Evolutionary conservation across 2,797 vertebrate species (phyloP).

Genomic region (Paratrypauchen microcephalus): DNA sequence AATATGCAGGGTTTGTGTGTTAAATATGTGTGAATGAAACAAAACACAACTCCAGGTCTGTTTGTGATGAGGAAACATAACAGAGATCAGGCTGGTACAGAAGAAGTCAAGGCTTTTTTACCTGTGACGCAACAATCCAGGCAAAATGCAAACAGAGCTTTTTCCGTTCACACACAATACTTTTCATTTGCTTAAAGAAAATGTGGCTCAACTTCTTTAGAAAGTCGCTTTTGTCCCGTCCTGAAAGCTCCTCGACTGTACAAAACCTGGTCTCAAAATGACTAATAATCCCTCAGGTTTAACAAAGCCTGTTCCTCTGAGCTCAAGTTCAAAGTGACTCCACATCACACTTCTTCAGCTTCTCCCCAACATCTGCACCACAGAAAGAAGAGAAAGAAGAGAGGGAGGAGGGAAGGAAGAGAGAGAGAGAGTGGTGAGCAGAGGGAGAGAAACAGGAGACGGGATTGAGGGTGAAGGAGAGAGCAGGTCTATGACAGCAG

Average conservation of each 20-base stretch:
- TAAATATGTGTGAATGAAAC: too few relatives aligned
- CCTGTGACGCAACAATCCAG: too few relatives aligned
- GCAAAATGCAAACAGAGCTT: too few relatives aligned
- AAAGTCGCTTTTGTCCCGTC: not conserved
- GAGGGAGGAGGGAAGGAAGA: not conserved
- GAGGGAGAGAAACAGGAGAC: not conserved
- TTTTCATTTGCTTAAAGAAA: too few relatives aligned
- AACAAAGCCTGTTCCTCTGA: not conserved
- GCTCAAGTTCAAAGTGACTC: conserved; percentile 1
- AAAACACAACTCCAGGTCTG: too few relatives aligned
- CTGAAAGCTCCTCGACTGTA: not conserved
- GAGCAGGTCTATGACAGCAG: too few relatives aligned
- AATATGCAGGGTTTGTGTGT: too few relatives aligned
- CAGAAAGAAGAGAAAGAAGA: not conserved
- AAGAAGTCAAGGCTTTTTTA: too few relatives aligned
- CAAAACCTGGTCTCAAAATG: not conserved
- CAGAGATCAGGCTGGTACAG: too few relatives aligned
- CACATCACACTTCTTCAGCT: not conserved
- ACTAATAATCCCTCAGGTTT: not conserved
- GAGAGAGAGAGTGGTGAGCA: not conserved
- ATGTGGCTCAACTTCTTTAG: too few relatives aligned
- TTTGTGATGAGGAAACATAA: too few relatives aligned
- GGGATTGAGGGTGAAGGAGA: not conserved
- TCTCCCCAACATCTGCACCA: not conserved
- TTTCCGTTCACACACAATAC: too few relatives aligned